These are phyloP conservation scores for Drosophila merina DNA, from an alignment of 2,888 invertebrate genomes.

Conservation along the genomic window DNA sequence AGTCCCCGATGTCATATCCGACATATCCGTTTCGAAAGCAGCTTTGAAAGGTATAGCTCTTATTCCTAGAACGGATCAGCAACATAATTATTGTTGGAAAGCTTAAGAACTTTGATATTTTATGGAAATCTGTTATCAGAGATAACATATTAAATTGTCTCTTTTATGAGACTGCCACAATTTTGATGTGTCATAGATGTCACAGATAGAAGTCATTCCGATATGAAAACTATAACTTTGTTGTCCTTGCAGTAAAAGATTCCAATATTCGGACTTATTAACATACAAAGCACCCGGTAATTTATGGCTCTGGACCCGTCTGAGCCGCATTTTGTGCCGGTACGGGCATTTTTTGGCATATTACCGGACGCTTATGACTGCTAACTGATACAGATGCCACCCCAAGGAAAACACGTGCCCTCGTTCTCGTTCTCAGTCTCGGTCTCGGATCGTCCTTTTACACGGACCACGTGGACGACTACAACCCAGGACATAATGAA, in stretches of 20 bases:
- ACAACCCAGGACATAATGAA: constrained; percentile 56
- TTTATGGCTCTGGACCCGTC: constrained; percentile 24
- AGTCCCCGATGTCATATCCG: constrained; percentile 1
- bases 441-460: background rate
- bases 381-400: constrained; percentile 77
- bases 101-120: background rate
- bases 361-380: constrained; percentile 68
- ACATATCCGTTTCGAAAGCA: background rate
- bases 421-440: background rate
- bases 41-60: constrained; percentile 1
- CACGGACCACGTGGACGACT: constrained; percentile 11
- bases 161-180: too few relatives aligned
- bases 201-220: background rate
- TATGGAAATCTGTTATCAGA: background rate
- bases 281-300: constrained; percentile 39
- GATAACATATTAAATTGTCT: background rate
- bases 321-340: constrained; percentile 5
- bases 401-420: constrained; percentile 67
- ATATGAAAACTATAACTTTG: background rate
- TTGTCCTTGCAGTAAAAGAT: constrained; percentile 5
- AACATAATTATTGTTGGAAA: background rate
- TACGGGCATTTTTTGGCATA: constrained; percentile 61
- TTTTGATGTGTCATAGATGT: background rate
- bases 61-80: constrained; percentile 7
- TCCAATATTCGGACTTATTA: constrained; percentile 41